A percentile compares a stretch with the other conserved stretches of the same genome.
Evolutionary conservation across 2,797 vertebrate genomes (phyloP).

Genomic region (Pseudocheirus occidentalis): DNA sequence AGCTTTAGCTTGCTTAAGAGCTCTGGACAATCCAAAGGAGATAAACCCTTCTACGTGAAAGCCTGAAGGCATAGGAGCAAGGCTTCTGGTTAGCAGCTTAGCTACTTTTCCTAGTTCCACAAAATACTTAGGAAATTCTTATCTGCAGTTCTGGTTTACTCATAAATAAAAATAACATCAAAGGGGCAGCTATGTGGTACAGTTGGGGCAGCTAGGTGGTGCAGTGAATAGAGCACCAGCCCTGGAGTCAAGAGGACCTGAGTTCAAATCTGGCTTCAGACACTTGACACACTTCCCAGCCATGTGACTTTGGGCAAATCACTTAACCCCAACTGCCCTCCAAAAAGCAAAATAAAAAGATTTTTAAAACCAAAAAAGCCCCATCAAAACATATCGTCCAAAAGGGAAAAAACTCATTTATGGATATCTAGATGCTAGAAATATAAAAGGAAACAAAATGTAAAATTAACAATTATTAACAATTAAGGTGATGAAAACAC

Average conservation of each 20-base stretch:
- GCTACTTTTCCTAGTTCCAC: background rate
- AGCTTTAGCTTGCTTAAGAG: constrained; percentile 59
- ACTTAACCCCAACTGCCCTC: too few species aligned
- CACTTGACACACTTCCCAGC: too few species aligned
- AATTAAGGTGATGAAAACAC: background rate
- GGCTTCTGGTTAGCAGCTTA: constrained; percentile 18
- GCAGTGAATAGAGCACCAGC: too few species aligned
- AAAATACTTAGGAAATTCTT: constrained; percentile 45
- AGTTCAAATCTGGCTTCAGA: too few species aligned
- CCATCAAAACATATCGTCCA: background rate
- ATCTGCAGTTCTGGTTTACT: background rate
- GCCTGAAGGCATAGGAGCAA: background rate
- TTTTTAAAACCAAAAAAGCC: too few species aligned
- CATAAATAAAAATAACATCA: background rate
- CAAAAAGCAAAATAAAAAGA: too few species aligned
- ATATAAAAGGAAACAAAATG: background rate
- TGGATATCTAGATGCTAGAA: background rate
- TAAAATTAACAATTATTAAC: background rate
- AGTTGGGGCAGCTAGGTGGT: too few species aligned
- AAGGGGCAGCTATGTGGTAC: too few species aligned
- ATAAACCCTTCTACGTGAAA: constrained; percentile 40
- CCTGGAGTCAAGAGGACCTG: too few species aligned
- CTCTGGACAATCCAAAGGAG: constrained; percentile 46
- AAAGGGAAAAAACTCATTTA: background rate
- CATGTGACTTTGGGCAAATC: too few species aligned